These are phyloP conservation scores for Aphis craccivora DNA, from an alignment of 1,140 invertebrate genomes.

Conservation along the genomic window DNA sequence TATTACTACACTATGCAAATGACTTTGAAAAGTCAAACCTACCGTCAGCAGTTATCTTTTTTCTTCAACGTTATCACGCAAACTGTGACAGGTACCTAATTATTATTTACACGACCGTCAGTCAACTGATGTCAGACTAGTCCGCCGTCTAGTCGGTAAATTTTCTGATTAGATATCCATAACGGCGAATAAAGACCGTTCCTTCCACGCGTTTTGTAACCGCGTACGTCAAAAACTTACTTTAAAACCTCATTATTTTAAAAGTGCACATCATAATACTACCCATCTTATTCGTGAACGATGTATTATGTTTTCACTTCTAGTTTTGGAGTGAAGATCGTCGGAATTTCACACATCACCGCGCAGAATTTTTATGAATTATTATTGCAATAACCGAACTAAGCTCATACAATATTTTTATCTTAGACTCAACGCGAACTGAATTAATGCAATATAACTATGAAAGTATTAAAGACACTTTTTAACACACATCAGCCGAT, in stretches of 20 bases:
- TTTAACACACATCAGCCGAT: background rate
- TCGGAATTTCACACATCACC: background rate
- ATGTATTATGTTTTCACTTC: background rate
- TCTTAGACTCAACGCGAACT: too few species aligned
- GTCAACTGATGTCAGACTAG: background rate
- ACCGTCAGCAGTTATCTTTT: background rate
- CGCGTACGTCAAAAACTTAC: background rate
- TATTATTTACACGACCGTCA: background rate
- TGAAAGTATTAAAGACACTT: too few species aligned
- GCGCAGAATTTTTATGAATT: too few species aligned
- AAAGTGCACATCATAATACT: background rate
- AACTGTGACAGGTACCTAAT: background rate
- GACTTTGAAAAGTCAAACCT: conserved; percentile 11
- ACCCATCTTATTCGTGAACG: background rate
- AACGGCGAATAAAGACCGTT: background rate
- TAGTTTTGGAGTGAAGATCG: accelerated
- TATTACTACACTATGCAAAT: background rate
- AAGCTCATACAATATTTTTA: too few species aligned
- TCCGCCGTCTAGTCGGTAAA: background rate
- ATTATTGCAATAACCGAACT: too few species aligned
- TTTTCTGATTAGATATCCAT: background rate
- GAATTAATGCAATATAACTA: too few species aligned
- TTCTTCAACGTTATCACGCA: background rate
- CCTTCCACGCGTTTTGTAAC: background rate
- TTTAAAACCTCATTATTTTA: background rate